Evolutionary conservation across 2,113 vertebrate species (phyloP).

Genomic region (Oncorhynchus mykiss): DNA sequence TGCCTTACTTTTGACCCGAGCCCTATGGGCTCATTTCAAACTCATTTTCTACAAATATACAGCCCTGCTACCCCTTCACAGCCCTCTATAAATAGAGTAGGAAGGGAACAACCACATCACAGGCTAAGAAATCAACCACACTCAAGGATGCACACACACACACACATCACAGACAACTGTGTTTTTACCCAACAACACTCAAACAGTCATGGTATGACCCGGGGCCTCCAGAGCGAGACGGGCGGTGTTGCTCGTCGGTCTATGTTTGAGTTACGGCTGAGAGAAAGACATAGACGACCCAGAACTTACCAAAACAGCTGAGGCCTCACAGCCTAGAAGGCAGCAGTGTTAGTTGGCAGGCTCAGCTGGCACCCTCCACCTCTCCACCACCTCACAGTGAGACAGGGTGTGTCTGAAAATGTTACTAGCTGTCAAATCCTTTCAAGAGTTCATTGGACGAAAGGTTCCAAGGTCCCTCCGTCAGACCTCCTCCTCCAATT

Average conservation of each 20-base stretch:
- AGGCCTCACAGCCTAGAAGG: background rate
- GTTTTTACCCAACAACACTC: slow-evolving; percentile 12
- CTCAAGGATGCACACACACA: background rate
- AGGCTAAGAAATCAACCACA: background rate
- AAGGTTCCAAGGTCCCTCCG: too few relatives aligned
- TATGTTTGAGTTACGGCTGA: slow-evolving; percentile 8
- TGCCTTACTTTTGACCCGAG: too few relatives aligned
- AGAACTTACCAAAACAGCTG: slow-evolving; percentile 33
- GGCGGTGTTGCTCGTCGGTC: background rate
- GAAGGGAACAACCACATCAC: background rate
- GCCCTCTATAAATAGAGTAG: background rate
- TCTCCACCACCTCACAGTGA: background rate
- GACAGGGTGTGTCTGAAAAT: too few relatives aligned
- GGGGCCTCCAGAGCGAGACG: slow-evolving; percentile 15
- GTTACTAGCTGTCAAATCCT: too few relatives aligned
- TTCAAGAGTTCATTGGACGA: too few relatives aligned
- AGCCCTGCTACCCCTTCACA: background rate
- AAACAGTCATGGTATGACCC: slow-evolving; percentile 33
- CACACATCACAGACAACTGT: slow-evolving; percentile 16
- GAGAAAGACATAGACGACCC: background rate
- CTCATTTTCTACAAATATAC: background rate
- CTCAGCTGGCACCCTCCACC: slow-evolving; percentile 25
- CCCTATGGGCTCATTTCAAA: background rate
- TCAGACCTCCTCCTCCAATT: too few relatives aligned
- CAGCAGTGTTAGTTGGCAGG: background rate